Base-by-base conservation (phyloP, 2,797 vertebrate genomes). In the Centropyge bicolor region DNA sequence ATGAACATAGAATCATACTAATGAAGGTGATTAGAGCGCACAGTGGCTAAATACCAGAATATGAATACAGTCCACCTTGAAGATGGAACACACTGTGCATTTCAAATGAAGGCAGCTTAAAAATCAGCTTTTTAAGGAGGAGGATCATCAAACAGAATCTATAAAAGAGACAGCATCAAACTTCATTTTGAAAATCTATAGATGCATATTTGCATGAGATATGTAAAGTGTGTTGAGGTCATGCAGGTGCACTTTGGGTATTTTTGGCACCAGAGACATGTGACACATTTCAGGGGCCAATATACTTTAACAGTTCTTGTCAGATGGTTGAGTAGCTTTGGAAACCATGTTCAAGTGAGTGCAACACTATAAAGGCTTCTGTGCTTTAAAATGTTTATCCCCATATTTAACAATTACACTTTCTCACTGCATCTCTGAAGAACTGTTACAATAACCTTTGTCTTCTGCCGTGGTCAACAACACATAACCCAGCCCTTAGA, bases 11-110 rank as follows among this genome's bases (percentile, higher is more conserved):
- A 78, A 66, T 68, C 20, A 46, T 27, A 27, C 68, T 74, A 76
- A 80, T 85, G 48, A 65, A 57, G 51, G 76, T 56, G 68, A 80
- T 85, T 73, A 78, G 48, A 78, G 60, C 46, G 56, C 51, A 74
- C n/a, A 36, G 46, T 62, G 14, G 67, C 22, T 73, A 77, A 81
- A 70, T 61, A 63, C 13, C 60, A 51, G 17, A 31, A 71, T 22
- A 59, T 57, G 27, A 80, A 64, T 36, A 13, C 13, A 62, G 66
- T 60, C n/a, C 31, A 61, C 36, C 70, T 1, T 54, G 5, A 48
- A 61, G n/a, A 43, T 49, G 19, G 12, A 55, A 59, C 55, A 36
- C 27, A 38, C 19, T 31, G 24, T 51, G 35, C 35, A 73, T 79
- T 77, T 74, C 76, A 65, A 73, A 66, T 8, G 60, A 24, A 35